Evolutionary conservation across 2,888 invertebrate genomes (phyloP), one percentile per base, ranked within the genome.

Genomic region (Drosophila macrothrix): DNA sequence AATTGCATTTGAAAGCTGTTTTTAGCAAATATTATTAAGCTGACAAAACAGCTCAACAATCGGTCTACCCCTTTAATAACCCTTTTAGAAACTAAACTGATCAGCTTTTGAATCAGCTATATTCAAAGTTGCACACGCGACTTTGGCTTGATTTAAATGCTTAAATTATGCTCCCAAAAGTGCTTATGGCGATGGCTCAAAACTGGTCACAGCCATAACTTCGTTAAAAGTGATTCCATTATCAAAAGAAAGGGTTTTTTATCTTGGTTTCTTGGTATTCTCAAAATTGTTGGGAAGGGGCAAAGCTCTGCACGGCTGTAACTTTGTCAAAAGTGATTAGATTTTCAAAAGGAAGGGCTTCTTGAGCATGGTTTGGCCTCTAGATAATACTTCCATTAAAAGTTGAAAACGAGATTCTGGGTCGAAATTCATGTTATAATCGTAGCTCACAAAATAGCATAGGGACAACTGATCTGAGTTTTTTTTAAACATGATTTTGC

Each of bases 171-270:
- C 4, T 4, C 3, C 3, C 22, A 43, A 43, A 22, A 14, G 1
- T 46, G 7, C 14, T 43, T 14, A 22, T 1, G 3, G 6, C 6
- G 0, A 43, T 0, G 22, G 1, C 1, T 22, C 14, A 2, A 19
- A 19, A 3, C 19, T 4, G 19, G 19, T 0, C 19, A 39, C 9
- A 19, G 39, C 0, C 19, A 39, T 19, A 3, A 39, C 9, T 39
- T 39, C 9, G 3, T 19, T 3, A 2, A 9, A 19, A 19, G 37
- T 6, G 12, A 22, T 22, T 22, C 12, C 43, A 22, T 12, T 14
- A 43, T 6, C 0, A 43, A 3, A 22, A 22, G 22, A 7, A 7
- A 14, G 6, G 0, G 6, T 7, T 9, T 31, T 1, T 43, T 41
- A n/a, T 4, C n/a, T 4, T 41, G 4, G 39, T 31, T 10, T 33